phyloP scores from a whole-genome alignment of 2,113 vertebrate species.

The Egretta garzetta region DNA sequence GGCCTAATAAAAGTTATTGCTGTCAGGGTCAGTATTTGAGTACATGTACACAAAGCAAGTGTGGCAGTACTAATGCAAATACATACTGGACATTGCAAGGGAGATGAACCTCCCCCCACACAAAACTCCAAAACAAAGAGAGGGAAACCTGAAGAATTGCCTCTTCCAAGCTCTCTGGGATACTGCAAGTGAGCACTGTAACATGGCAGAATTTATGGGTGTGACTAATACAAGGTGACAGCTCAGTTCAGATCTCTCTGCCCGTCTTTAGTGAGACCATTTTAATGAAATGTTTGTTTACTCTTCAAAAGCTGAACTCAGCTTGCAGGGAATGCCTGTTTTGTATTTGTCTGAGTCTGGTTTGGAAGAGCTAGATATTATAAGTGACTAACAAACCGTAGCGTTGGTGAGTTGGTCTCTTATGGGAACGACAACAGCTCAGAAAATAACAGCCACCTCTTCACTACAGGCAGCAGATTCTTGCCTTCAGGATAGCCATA shows the following conservation, averaged over 20 bases:
- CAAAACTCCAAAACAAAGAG: neutral
- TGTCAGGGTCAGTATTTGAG: neutral
- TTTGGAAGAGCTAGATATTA: slow-evolving; percentile 60
- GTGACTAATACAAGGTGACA: slow-evolving; percentile 77
- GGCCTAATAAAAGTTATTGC: neutral
- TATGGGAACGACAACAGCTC: slow-evolving; percentile 33
- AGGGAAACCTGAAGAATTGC: slow-evolving; percentile 4
- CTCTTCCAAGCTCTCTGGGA: slow-evolving; percentile 42
- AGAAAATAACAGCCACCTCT: slow-evolving; percentile 59
- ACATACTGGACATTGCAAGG: neutral
- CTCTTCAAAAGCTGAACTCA: slow-evolving; percentile 61
- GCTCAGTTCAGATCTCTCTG: slow-evolving; percentile 73
- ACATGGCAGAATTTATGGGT: slow-evolving; percentile 66
- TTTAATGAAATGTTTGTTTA: slow-evolving; percentile 77
- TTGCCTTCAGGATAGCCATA: slow-evolving; percentile 52
- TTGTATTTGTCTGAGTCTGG: slow-evolving; percentile 52
- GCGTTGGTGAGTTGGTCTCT: slow-evolving; percentile 39
- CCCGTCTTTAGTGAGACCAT: slow-evolving; percentile 59
- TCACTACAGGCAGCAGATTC: slow-evolving; percentile 50
- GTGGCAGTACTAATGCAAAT: neutral
- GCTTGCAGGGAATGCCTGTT: slow-evolving; percentile 22
- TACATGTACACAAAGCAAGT: neutral
- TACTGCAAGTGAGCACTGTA: slow-evolving; percentile 54
- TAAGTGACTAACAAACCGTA: slow-evolving; percentile 50
- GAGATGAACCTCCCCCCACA: neutral